Percentiles rank a stretch among this genome's conserved stretches.
These are phyloP conservation scores for Sciaenops ocellatus DNA, from an alignment of 2,797 vertebrate species.

Conservation along the genomic window DNA sequence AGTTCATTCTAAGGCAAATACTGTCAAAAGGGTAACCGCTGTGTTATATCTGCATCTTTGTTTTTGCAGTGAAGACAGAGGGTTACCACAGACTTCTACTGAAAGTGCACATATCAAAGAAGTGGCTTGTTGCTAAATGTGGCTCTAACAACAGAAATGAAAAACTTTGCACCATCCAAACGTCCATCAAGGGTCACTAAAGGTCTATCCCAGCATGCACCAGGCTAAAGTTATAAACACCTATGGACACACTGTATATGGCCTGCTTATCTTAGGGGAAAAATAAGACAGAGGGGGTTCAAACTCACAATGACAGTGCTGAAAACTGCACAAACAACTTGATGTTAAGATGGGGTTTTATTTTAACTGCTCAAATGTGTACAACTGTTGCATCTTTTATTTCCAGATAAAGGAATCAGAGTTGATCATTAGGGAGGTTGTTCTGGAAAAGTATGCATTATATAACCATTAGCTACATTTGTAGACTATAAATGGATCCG, in stretches of 20 bases:
- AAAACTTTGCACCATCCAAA: neutral
- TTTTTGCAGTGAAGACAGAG: neutral
- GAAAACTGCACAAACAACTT: neutral
- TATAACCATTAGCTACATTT: neutral
- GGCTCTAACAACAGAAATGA: neutral
- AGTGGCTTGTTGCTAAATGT: neutral
- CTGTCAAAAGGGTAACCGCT: neutral
- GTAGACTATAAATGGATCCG: neutral
- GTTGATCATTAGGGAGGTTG: neutral
- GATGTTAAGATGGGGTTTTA: no score
- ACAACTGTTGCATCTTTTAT: neutral
- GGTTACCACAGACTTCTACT: neutral
- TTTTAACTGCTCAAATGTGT: neutral
- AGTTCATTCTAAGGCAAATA: neutral
- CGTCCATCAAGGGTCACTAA: neutral
- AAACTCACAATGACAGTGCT: neutral
- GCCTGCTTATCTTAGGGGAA: neutral
- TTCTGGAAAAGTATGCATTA: neutral
- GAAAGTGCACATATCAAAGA: neutral
- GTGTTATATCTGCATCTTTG: neutral
- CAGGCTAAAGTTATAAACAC: neutral
- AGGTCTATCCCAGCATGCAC: slow-evolving; percentile 1
- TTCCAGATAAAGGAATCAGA: neutral
- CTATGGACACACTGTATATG: neutral
- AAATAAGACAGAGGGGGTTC: neutral